These are phyloP conservation scores for Saguinus imperator DNA, from an alignment of 2,113 vertebrate genomes.

Conservation along the genomic window DNA sequence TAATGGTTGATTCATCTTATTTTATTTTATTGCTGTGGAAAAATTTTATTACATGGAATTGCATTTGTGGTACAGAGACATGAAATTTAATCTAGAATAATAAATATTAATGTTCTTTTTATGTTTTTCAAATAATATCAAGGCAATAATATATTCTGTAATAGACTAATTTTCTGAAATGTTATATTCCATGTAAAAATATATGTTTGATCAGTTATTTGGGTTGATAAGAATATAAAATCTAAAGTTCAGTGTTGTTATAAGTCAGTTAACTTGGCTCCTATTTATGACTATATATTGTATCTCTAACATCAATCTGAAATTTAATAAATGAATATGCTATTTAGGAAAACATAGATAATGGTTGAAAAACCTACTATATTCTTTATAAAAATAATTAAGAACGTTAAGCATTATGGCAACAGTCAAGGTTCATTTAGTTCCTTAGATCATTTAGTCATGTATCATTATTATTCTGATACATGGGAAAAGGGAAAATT, in stretches of 20 bases:
- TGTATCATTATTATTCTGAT: neutral
- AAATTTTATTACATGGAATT: conserved; percentile 58
- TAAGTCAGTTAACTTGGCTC: neutral
- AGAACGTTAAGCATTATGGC: neutral
- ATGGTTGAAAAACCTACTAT: neutral
- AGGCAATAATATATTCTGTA: conserved; percentile 48
- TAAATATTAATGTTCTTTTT: conserved; percentile 45
- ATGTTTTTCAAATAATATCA: conserved; percentile 59
- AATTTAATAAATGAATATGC: conserved; percentile 28
- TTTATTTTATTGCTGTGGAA: conserved; percentile 60
- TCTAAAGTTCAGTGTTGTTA: neutral
- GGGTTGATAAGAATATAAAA: conserved; percentile 48
- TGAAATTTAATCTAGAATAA: conserved; percentile 62
- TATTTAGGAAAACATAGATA: conserved; percentile 32
- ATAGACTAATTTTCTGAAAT: conserved; percentile 37
- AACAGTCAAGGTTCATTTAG: neutral
- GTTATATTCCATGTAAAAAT: conserved; percentile 47
- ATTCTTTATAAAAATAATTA: conserved; percentile 42
- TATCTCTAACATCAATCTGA: conserved; percentile 32
- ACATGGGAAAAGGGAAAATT: neutral
- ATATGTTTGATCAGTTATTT: conserved; percentile 49
- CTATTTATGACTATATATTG: neutral
- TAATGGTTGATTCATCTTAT: conserved; percentile 40
- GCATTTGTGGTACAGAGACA: conserved; percentile 49
- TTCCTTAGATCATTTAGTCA: neutral